Evolutionary conservation across 2,797 vertebrate species (phyloP).

Genomic region (Trichosurus vulpecula): DNA sequence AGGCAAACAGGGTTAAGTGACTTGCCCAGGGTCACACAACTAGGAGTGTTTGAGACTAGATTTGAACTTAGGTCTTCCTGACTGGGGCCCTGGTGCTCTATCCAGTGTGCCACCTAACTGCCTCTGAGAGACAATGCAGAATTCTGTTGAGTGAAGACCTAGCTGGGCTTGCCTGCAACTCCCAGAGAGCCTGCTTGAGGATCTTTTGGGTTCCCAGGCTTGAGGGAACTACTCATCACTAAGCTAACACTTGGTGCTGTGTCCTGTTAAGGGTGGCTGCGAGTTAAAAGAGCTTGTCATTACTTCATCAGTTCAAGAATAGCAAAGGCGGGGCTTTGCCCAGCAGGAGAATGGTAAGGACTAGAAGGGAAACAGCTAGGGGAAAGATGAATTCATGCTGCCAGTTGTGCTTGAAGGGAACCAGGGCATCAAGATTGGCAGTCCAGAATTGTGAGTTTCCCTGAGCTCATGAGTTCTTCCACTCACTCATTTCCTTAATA

Average conservation of each 20-base stretch:
- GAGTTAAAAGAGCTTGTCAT: not conserved
- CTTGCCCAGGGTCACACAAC: not conserved
- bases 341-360: too few relatives aligned
- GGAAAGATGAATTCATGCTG: not conserved
- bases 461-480: not conserved
- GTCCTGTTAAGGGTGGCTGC: not conserved
- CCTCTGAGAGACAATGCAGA: not conserved
- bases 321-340: not conserved
- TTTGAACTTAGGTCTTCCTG: not conserved
- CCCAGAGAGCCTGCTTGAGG: not conserved
- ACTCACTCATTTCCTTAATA: not conserved
- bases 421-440: not conserved
- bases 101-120: not conserved
- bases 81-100: not conserved
- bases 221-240: not conserved
- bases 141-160: not conserved
- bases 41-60: too few relatives aligned
- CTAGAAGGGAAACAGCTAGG: too few relatives aligned
- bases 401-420: not conserved
- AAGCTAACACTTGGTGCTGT: not conserved
- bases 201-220: too few relatives aligned
- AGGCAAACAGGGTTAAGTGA: not conserved
- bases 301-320: not conserved
- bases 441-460: not conserved
- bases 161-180: not conserved